These are phyloP conservation scores for Campoplex capitator DNA, from an alignment of 2,888 invertebrate species.

Conservation along the genomic window DNA sequence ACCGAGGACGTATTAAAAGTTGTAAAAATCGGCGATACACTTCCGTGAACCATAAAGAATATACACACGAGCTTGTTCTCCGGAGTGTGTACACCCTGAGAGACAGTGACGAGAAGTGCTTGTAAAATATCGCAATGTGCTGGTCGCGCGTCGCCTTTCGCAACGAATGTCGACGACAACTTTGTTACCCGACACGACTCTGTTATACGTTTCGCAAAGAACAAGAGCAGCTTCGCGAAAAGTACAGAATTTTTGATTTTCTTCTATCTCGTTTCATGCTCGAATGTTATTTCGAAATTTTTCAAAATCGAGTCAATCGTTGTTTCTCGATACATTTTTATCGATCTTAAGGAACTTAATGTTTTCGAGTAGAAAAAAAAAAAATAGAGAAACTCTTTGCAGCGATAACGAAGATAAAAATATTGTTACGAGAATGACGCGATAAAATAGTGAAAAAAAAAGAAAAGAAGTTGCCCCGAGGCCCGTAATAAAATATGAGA, in stretches of 20 bases:
- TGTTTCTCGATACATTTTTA: no score
- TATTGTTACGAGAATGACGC: slow-evolving; percentile 1
- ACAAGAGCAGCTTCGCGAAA: not conserved
- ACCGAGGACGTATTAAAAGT: no score
- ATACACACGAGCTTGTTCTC: not conserved
- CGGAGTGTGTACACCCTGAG: not conserved
- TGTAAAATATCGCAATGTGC: not conserved
- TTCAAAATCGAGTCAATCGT: no score
- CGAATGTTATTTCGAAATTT: no score
- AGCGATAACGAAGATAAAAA: not conserved
- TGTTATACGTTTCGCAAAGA: not conserved
- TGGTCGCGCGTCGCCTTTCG: no score
- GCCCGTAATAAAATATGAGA: not conserved
- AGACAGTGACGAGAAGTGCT: not conserved
- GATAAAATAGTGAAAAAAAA: slow-evolving; percentile 16
- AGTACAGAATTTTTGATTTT: no score
- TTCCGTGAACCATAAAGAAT: slow-evolving; percentile 5
- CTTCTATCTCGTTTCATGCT: no score
- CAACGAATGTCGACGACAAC: not conserved
- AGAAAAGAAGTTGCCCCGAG: slow-evolving; percentile 1
- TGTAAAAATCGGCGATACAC: no score
- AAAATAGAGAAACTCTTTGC: no score
- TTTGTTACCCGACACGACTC: not conserved
- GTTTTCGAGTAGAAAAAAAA: not conserved
- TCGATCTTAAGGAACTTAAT: not conserved